Evolutionary conservation across 2,888 invertebrate species (phyloP).

Genomic region (Caenorhabditis sp.): DNA sequence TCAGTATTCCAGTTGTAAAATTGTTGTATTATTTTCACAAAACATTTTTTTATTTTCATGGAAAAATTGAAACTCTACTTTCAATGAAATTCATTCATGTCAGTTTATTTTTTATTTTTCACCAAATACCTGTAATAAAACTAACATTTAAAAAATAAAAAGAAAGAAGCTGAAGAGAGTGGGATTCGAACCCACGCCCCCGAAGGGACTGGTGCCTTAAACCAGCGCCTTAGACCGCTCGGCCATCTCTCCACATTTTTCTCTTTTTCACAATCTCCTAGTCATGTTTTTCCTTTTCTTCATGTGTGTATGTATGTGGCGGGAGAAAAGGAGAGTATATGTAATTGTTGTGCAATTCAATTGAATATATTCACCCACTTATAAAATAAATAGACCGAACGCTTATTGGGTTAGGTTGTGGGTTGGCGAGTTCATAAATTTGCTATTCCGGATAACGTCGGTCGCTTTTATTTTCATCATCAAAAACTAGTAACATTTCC

Average conservation of each 20-base stretch:
- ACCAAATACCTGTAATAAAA: too few species aligned
- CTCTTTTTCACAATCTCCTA: too few species aligned
- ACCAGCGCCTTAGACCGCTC: slow-evolving; percentile 89
- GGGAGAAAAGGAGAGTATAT: too few species aligned
- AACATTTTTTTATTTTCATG: too few species aligned
- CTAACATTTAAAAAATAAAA: not conserved
- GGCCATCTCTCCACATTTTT: slow-evolving; percentile 76
- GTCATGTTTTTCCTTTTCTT: too few species aligned
- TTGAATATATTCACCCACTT: not conserved
- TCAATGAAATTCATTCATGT: too few species aligned
- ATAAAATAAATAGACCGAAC: not conserved
- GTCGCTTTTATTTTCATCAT: not conserved
- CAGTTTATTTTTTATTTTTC: not conserved
- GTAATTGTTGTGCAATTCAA: not conserved
- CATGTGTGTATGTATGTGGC: not conserved
- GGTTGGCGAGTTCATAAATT: too few species aligned
- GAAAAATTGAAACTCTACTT: not conserved
- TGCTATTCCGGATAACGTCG: not conserved
- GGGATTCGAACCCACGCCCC: slow-evolving; percentile 87
- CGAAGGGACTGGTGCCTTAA: slow-evolving; percentile 86
- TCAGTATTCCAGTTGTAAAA: too few species aligned
- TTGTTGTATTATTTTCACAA: too few species aligned
- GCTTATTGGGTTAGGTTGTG: not conserved
- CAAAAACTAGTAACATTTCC: not conserved
- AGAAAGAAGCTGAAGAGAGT: slow-evolving; percentile 72